Base-by-base conservation (phyloP, 2,888 invertebrate genomes). In the Oscheius sp. region DNA sequence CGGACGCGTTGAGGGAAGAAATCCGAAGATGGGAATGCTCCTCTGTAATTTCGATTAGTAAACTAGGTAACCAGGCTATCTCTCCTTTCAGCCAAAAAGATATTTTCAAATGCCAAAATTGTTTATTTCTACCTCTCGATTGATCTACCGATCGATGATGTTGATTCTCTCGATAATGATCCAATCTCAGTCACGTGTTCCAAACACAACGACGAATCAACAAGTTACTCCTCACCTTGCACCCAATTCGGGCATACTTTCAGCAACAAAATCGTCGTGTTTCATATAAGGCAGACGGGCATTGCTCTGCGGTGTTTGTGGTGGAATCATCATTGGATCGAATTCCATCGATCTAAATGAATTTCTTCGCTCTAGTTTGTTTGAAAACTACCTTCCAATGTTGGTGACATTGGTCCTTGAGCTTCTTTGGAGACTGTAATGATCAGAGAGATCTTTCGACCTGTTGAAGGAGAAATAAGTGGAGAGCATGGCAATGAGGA, bases 321-420 rank as follows among this genome's bases (percentile, higher is more conserved):
- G 76, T 4, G 79, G 78, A 55, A 76, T 79, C 75, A 80, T 78
- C 65, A 79, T 68, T 15, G 80, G 79, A 37, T 85, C 85, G 71
- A 85, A 85, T 37, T 85, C 85, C 78, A 84, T 85, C 2, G 85
- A 85, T 71, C 84, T 84, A 74, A 69, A 82, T n/a, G n/a, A n/a
- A n/a, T n/a, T n/a, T n/a, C n/a, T n/a, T n/a, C n/a, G n/a, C n/a
- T n/a, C n/a, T 17, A 48, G 23, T 3, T 48, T 5, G 25, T 23
- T 17, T 20, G 4, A 23, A 25, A 10, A 3, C 3, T 55, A 84
- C 84, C 84, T 73, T 58, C 82, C 85, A 63, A 85, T 79, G 69
- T 85, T 85, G 20, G 85, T 85, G 57, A 85, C 83, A 70, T 85
- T 85, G n/a, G 85, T 85, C 17, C 84, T 69, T 23, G 82, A 82